These are phyloP conservation scores for Hydropsyche tenuis DNA, from an alignment of 1,140 invertebrate species.

Conservation along the genomic window DNA sequence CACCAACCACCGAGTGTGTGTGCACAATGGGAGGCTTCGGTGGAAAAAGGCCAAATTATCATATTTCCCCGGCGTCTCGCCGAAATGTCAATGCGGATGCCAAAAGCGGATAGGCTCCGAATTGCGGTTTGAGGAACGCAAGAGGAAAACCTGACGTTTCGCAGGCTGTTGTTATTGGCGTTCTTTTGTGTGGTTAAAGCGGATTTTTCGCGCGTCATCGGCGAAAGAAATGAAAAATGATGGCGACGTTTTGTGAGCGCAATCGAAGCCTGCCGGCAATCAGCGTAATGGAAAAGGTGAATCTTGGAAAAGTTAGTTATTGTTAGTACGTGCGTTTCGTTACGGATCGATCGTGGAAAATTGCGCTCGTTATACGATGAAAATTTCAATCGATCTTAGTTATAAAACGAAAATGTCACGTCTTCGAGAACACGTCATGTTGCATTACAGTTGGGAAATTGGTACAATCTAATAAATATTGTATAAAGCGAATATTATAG, in stretches of 20 bases:
- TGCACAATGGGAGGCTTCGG: slow-evolving; percentile 9
- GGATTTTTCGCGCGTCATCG: no score
- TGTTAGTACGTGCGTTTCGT: no score
- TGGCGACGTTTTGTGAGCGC: background rate
- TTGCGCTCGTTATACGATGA: no score
- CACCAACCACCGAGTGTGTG: background rate
- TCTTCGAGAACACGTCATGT: no score
- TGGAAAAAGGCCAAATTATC: slow-evolving; percentile 31
- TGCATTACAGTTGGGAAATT: no score
- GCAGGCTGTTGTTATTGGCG: no score
- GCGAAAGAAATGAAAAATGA: background rate
- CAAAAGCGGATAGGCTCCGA: slow-evolving; percentile 14
- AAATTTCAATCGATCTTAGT: no score
- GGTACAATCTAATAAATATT: no score
- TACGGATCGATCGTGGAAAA: no score
- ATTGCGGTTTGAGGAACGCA: slow-evolving; percentile 10
- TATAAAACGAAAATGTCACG: no score
- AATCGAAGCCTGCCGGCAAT: background rate
- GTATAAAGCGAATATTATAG: no score
- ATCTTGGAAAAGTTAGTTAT: background rate
- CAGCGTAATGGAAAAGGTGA: background rate
- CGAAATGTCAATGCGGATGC: slow-evolving; percentile 21
- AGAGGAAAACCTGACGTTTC: slow-evolving; percentile 17
- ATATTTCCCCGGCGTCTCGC: slow-evolving; percentile 11
- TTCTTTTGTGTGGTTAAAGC: no score